These are phyloP conservation scores for Rhimphoctona megacephalus DNA, from an alignment of 2,888 invertebrate genomes.

Conservation along the genomic window DNA sequence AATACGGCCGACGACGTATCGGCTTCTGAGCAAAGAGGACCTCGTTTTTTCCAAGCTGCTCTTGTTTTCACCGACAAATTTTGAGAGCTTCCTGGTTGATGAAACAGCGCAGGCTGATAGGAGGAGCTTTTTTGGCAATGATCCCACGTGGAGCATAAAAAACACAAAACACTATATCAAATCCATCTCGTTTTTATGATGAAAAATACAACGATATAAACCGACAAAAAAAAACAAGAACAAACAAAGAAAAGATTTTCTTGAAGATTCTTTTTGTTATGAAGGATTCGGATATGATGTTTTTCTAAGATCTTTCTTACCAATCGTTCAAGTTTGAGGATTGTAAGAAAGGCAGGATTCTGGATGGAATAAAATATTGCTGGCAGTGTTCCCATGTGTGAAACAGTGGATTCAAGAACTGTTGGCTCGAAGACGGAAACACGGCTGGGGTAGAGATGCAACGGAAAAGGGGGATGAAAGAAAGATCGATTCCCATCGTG, in stretches of 20 bases:
- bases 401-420: conserved; percentile 26
- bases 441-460: conserved; percentile 17
- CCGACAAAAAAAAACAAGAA: neutral
- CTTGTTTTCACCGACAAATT: conserved; percentile 1
- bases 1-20: conserved; percentile 28
- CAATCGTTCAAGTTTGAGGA: neutral
- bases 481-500: conserved; percentile 63
- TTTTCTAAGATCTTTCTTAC: neutral
- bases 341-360: conserved; percentile 2
- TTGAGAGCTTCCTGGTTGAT: neutral
- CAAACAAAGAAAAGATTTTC: neutral
- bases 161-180: neutral
- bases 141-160: conserved; percentile 52
- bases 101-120: conserved; percentile 9
- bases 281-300: neutral
- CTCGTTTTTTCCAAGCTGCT: conserved; percentile 10
- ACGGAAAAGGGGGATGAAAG: conserved; percentile 50
- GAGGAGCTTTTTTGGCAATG: conserved; percentile 56
- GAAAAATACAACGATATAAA: neutral
- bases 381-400: conserved; percentile 54
- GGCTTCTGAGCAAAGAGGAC: conserved; percentile 35
- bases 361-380: conserved; percentile 16
- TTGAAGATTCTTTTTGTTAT: neutral
- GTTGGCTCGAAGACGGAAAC: conserved; percentile 1
- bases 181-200: neutral